These are phyloP conservation scores for Augiades crinisus DNA, from an alignment of 2,888 invertebrate species.

Conservation along the genomic window DNA sequence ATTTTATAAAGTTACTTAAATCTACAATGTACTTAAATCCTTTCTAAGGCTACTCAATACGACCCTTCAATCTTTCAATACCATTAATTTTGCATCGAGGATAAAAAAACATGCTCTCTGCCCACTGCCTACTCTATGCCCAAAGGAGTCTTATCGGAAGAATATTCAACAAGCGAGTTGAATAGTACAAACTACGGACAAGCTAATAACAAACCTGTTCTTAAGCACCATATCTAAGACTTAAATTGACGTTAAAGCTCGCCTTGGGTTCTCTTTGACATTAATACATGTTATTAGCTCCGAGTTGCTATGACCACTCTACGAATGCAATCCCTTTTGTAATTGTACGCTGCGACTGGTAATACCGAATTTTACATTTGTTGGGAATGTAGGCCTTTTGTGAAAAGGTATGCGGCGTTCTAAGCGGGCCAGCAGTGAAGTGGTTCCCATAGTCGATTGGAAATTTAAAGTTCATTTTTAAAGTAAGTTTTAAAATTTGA, in stretches of 20 bases:
- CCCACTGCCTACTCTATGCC: background rate
- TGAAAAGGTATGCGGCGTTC: too few relatives aligned
- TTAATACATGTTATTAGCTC: constrained; percentile 26
- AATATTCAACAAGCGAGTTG: constrained; percentile 20
- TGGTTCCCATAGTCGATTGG: too few relatives aligned
- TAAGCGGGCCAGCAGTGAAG: too few relatives aligned
- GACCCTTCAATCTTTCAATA: too few relatives aligned
- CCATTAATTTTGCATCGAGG: too few relatives aligned
- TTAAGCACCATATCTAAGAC: constrained; percentile 17
- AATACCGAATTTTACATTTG: constrained; percentile 8
- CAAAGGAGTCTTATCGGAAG: constrained; percentile 17
- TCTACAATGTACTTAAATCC: too few relatives aligned
- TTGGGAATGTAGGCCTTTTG: too few relatives aligned
- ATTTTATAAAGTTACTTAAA: too few relatives aligned
- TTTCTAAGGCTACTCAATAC: too few relatives aligned
- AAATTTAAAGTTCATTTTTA: too few relatives aligned
- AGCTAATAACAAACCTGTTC: constrained; percentile 23
- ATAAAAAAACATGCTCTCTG: background rate
- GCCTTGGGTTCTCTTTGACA: constrained; percentile 23
- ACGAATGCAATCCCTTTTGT: constrained; percentile 15
- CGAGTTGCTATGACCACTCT: constrained; percentile 10
- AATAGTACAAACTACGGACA: constrained; percentile 8
- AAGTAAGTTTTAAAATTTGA: too few relatives aligned
- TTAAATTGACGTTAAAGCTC: constrained; percentile 23
- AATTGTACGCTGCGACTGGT: constrained; percentile 5